Conservation (phyloP, 2,888 invertebrate genomes). For the Drosophila mercatorum region DNA sequence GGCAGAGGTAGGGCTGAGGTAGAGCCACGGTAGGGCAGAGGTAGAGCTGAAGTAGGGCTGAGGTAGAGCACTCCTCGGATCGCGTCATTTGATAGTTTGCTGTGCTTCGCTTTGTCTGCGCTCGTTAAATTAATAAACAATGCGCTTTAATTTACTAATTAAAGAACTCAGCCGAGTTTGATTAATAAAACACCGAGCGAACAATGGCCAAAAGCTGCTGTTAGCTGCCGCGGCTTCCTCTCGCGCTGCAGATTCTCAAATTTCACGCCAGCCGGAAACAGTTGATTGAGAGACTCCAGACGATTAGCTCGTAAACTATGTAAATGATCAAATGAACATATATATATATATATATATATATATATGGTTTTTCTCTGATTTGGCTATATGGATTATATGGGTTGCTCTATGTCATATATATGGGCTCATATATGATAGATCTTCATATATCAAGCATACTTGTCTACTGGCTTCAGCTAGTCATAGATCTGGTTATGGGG, state of each 20-base stretch:
- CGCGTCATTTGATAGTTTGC: conserved; percentile 58
- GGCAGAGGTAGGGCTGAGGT: too few relatives aligned
- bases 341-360: background rate
- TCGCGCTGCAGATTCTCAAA: conserved; percentile 57
- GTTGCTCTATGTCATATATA: too few relatives aligned
- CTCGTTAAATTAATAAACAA: conserved; percentile 84
- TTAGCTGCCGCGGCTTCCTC: conserved; percentile 52
- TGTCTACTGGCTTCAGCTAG: conserved; percentile 56
- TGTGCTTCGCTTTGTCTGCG: conserved; percentile 13
- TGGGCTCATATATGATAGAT: background rate
- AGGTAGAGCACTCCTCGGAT: background rate
- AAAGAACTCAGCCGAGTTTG: conserved; percentile 77
- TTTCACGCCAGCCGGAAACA: conserved; percentile 71
- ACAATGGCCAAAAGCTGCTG: conserved; percentile 49
- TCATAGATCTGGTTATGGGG: conserved; percentile 56
- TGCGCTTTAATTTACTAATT: conserved; percentile 85
- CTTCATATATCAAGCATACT: background rate
- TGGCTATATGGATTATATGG: too few relatives aligned
- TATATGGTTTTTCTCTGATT: too few relatives aligned
- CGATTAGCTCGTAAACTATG: conserved; percentile 25
- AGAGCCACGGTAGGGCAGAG: background rate
- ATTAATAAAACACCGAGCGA: conserved; percentile 81
- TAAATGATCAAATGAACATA: background rate
- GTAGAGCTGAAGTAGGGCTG: too few relatives aligned
- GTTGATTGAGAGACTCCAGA: conserved; percentile 34